Evolutionary conservation across 2,113 vertebrate species (phyloP).

Genomic region (Tiliqua scincoides): DNA sequence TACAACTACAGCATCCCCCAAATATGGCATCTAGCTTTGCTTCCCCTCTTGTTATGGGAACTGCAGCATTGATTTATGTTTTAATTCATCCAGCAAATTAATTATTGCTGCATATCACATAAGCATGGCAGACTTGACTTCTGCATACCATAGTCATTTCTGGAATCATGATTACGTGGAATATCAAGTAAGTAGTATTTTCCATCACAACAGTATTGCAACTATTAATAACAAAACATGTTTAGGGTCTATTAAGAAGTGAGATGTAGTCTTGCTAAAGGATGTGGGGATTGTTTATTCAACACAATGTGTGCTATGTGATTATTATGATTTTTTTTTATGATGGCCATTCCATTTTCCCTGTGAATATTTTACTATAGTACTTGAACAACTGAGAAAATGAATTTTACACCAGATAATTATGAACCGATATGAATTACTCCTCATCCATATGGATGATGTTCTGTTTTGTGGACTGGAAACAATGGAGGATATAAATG

Average conservation of each 20-base stretch:
- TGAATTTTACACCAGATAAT: slow-evolving; percentile 61
- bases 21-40: no score
- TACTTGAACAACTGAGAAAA: slow-evolving; percentile 28
- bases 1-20: no score
- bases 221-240: background rate
- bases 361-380: slow-evolving; percentile 51
- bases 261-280: background rate
- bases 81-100: background rate
- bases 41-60: background rate
- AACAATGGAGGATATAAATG: slow-evolving; percentile 17
- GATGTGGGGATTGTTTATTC: background rate
- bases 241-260: background rate
- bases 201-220: background rate
- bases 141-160: background rate
- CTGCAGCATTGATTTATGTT: background rate
- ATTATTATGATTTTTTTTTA: slow-evolving; percentile 13
- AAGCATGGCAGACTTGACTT: background rate
- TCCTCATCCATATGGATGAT: slow-evolving; percentile 61
- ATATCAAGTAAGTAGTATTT: background rate
- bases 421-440: slow-evolving; percentile 58
- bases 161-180: background rate
- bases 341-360: slow-evolving; percentile 26
- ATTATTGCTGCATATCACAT: background rate
- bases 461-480: slow-evolving; percentile 41
- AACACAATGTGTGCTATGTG: background rate